Evolutionary conservation across 64 coral and sea anemone genomes (phyloP), one percentile per base, ranked within the genome.

Genomic region (Pachyseris speciosa): DNA sequence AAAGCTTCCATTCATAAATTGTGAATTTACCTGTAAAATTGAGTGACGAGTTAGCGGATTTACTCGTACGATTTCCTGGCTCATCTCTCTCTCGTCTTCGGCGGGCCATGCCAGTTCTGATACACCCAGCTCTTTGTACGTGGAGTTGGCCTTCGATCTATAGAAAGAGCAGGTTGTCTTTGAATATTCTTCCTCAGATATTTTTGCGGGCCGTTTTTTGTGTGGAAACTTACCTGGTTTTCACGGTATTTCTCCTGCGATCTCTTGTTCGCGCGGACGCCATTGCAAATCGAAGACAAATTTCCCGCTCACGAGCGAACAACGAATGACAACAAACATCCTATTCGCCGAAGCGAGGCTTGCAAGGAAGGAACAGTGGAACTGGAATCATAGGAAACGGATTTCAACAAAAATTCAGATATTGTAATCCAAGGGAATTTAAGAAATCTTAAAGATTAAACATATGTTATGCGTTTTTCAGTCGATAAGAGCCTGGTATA

Each of bases 31-130:
- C 75, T 92, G 86, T 5, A 78, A 73, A 74, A 55, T 39, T 16
- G 84, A 72, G 25, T 25, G 27, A 37, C 80, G 33, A 37, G 33
- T 55, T 10, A 61, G 57, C 19, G 51, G 67, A 58, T 33, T 67
- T 37, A 64, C 39, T 39, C 43, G 40, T 0, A 71, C 15, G 50
- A 93, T 78, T 61, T 93, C 91, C 41, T 96, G 95, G 43, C 91
- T 93, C 4, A 83, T 60, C 13, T 93, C 91, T 71, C 95, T 45
- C 17, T 38, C 74, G 55, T 96, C 79, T 55, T 93, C 91, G 47
- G 88, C 78, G 0, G 95, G 95, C 95, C 95, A 96, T 70, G 52
- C 84, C 60, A 96, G 70, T 64, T 89, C 86, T 55, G 72, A 53
- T 1, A 93, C 91, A 42, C 93, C 95, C 3, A 96, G 73, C 30